These are phyloP conservation scores for Solea solea DNA, from an alignment of 2,113 vertebrate species.

Conservation along the genomic window DNA sequence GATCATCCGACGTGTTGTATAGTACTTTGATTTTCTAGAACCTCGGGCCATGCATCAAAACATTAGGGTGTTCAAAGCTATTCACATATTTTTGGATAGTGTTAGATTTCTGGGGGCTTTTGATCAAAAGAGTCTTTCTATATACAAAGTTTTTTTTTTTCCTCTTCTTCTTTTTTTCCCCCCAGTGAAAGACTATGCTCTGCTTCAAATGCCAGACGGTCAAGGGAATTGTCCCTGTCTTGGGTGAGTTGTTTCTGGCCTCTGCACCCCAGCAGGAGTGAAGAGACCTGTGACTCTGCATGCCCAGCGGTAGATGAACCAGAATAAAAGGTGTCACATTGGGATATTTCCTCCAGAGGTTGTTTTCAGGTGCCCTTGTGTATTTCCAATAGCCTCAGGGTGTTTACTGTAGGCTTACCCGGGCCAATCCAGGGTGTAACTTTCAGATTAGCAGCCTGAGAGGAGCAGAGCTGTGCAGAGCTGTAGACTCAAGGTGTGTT, in stretches of 20 bases:
- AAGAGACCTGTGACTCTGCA: conserved; percentile 20
- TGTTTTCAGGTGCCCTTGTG: conserved; percentile 40
- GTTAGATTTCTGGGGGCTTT: conserved; percentile 10
- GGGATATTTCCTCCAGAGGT: conserved; percentile 22
- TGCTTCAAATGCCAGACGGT: conserved; percentile 42
- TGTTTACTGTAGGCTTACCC: conserved; percentile 30
- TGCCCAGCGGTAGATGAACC: conserved; percentile 30
- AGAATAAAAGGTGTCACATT: conserved; percentile 41
- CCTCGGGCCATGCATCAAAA: neutral
- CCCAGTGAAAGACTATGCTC: neutral
- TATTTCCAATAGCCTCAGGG: conserved; percentile 38
- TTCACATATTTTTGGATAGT: conserved; percentile 5
- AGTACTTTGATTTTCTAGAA: conserved; percentile 6
- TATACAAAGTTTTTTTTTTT: neutral
- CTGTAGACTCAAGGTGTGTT: conserved; percentile 4
- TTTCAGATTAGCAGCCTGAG: conserved; percentile 33
- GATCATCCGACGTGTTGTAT: conserved; percentile 13
- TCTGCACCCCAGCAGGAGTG: conserved; percentile 24
- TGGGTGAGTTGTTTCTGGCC: conserved; percentile 15
- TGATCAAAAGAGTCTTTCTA: conserved; percentile 11
- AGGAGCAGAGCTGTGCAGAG: conserved; percentile 17
- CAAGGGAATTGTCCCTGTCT: conserved; percentile 15
- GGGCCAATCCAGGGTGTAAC: conserved; percentile 23
- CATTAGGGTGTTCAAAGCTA: conserved; percentile 26
- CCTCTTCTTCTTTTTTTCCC: neutral